Conservation (phyloP, 2,888 invertebrate genomes). For the Yponomeuta sedellus region DNA sequence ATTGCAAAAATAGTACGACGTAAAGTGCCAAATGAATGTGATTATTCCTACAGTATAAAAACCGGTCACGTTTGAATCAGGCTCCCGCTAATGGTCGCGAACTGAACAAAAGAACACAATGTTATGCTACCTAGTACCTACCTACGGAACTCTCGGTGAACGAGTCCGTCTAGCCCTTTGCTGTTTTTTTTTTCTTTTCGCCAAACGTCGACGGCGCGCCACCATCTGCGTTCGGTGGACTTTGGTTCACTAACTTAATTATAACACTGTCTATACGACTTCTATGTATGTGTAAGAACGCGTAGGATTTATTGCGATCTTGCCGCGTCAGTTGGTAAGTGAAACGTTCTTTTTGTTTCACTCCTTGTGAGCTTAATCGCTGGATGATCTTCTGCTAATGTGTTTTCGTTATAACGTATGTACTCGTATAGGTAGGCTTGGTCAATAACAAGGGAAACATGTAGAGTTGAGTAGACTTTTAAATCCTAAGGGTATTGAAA, state of each 20-base stretch:
- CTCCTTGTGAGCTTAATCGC: conserved; percentile 64
- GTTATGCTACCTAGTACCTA: no score
- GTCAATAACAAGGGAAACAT: neutral
- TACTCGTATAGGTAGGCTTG: neutral
- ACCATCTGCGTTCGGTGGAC: conserved; percentile 59
- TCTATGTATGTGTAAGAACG: conserved; percentile 29
- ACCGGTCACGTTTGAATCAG: no score
- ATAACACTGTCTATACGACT: conserved; percentile 61
- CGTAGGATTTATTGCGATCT: conserved; percentile 68
- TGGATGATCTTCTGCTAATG: conserved; percentile 59
- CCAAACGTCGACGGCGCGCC: conserved; percentile 53
- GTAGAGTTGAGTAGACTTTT: no score
- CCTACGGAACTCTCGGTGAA: no score
- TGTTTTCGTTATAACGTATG: conserved; percentile 53
- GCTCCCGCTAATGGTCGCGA: no score
- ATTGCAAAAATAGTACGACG: no score
- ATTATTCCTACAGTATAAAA: no score
- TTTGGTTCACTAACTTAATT: conserved; percentile 59
- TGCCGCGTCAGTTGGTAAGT: conserved; percentile 62
- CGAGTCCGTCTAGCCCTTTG: no score
- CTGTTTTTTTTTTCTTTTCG: conserved; percentile 45
- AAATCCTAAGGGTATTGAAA: no score
- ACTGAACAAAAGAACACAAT: no score
- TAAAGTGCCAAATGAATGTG: no score
- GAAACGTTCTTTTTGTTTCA: conserved; percentile 63